These are phyloP conservation scores for Pygoscelis adeliae DNA, from an alignment of 2,113 vertebrate genomes.

Conservation along the genomic window DNA sequence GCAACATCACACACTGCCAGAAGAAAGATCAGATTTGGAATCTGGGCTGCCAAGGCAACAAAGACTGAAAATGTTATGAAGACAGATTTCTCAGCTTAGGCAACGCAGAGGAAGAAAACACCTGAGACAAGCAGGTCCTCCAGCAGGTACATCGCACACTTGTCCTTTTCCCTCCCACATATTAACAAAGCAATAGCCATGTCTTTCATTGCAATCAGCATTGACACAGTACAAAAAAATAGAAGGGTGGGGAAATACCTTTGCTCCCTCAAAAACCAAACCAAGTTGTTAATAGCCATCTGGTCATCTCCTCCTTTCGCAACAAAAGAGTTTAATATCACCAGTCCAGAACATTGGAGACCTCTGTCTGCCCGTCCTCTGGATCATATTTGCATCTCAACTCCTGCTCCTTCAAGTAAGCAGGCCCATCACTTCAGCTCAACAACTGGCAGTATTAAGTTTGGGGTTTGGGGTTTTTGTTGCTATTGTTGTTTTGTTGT, in stretches of 20 bases:
- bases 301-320: not conserved
- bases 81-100: not conserved
- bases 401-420: not conserved
- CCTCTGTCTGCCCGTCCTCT: not conserved
- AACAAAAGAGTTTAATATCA: not conserved
- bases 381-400: not conserved
- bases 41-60: not conserved
- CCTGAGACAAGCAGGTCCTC: not conserved
- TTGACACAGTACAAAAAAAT: not conserved
- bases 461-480: no score
- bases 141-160: not conserved
- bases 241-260: not conserved
- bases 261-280: not conserved
- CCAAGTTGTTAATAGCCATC: not conserved
- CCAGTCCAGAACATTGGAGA: not conserved
- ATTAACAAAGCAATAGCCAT: not conserved
- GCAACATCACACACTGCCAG: not conserved
- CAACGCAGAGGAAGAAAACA: not conserved
- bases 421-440: not conserved
- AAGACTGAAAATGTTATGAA: not conserved
- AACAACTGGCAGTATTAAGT: not conserved
- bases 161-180: not conserved
- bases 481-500: not conserved
- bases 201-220: not conserved
- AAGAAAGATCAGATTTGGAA: slow-evolving; percentile 8